Conservation (phyloP, 2,113 vertebrate genomes). For the Thinocorus orbignyianus region DNA sequence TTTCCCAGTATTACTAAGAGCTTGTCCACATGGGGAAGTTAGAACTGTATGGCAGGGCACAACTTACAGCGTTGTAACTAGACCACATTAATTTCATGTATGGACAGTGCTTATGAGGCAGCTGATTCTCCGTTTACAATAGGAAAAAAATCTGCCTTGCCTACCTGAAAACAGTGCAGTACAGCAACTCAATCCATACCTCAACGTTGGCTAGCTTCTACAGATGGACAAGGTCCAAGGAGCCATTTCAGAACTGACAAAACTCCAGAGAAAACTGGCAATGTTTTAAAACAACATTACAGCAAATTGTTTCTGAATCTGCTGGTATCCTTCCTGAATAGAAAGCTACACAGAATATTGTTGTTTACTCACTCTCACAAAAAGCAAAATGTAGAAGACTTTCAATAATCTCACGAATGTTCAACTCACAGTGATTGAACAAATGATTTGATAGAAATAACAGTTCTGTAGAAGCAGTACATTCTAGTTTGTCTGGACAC, state of each 20-base stretch:
- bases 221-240: not conserved
- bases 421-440: constrained; percentile 27
- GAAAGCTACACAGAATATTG: constrained; percentile 39
- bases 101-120: not conserved
- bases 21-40: not conserved
- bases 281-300: constrained; percentile 64
- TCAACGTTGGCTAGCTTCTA: not conserved
- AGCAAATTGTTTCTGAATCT: constrained; percentile 45
- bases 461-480: constrained; percentile 11
- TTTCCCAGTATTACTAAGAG: not conserved
- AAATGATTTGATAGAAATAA: constrained; percentile 40
- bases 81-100: not conserved
- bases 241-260: not conserved
- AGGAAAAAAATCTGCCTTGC: not conserved
- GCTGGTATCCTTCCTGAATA: constrained; percentile 51
- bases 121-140: not conserved
- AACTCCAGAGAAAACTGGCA: constrained; percentile 19
- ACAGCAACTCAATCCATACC: not conserved
- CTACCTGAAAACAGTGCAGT: not conserved
- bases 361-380: constrained; percentile 37
- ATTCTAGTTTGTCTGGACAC: constrained; percentile 27
- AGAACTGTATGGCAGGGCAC: not conserved
- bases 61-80: not conserved
- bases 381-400: constrained; percentile 41
- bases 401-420: not conserved